Conservation (phyloP, 1,140 invertebrate species). For the Copidosoma floridanum region DNA sequence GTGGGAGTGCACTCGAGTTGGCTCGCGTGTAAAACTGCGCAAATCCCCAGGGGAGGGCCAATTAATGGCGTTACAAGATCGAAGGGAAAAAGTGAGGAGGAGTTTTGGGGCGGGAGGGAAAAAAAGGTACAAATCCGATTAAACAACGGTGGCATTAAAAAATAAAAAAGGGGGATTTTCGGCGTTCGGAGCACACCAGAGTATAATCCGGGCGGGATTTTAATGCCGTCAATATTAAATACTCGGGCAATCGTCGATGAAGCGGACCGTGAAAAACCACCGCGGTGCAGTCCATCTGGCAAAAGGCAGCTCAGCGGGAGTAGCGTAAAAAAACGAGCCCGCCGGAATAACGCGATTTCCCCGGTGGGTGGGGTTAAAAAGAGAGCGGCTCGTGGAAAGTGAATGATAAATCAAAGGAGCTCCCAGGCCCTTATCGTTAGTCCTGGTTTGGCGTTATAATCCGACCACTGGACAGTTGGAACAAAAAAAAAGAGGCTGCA, state of each 20-base stretch:
- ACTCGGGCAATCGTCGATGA: constrained; percentile 9
- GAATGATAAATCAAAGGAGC: constrained; percentile 31
- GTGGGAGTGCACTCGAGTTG: too few species aligned
- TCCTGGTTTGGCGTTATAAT: constrained; percentile 27
- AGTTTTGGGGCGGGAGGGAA: too few species aligned
- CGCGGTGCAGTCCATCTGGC: not conserved
- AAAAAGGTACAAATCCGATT: too few species aligned
- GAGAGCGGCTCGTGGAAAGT: too few species aligned
- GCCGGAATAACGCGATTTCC: constrained; percentile 9
- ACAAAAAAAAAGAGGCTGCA: constrained; percentile 7
- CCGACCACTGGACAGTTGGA: constrained; percentile 11
- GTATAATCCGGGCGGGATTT: not conserved
- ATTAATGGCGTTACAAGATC: too few species aligned
- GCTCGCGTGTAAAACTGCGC: too few species aligned
- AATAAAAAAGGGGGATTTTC: too few species aligned
- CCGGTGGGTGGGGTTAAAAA: too few species aligned
- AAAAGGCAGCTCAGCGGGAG: not conserved
- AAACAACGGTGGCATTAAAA: too few species aligned
- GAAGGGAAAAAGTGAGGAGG: too few species aligned
- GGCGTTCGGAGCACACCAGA: too few species aligned
- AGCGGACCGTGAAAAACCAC: constrained; percentile 12
- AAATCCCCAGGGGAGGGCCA: too few species aligned
- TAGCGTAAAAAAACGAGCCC: not conserved
- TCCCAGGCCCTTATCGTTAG: constrained; percentile 23
- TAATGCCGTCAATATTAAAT: constrained; percentile 18